Conservation (phyloP, 2,113 vertebrate genomes). For the Myotis lucifugus region DNA sequence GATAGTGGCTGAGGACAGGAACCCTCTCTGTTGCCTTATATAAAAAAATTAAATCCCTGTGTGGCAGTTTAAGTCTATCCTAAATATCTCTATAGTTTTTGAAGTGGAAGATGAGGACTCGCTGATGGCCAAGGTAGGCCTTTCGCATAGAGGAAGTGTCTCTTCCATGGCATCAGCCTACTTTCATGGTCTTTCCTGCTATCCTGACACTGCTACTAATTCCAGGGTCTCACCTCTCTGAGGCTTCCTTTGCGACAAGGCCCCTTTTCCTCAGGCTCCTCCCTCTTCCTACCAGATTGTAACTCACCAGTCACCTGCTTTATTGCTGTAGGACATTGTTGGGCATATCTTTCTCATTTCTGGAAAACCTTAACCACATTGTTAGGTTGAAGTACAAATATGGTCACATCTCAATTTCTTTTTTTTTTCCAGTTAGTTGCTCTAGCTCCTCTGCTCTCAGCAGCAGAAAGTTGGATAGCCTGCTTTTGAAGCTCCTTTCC, state of each 20-base stretch:
- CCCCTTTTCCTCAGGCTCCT: neutral
- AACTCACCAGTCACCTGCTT: neutral
- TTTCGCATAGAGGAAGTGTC: neutral
- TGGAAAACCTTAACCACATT: neutral
- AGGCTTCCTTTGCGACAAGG: neutral
- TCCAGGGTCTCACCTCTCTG: neutral
- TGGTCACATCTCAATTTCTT: neutral
- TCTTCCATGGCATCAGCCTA: neutral
- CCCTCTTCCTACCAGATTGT: neutral
- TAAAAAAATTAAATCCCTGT: neutral
- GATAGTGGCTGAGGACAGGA: neutral
- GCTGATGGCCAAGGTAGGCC: neutral
- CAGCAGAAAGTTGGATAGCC: neutral
- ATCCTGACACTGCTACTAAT: fast-evolving
- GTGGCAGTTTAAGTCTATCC: neutral
- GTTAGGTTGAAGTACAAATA: neutral
- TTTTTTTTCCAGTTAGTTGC: neutral
- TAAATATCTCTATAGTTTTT: neutral
- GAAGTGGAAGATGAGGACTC: neutral
- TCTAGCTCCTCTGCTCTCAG: neutral
- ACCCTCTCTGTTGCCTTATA: neutral
- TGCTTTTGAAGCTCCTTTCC: neutral
- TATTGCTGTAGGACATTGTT: neutral
- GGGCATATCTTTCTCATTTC: neutral
- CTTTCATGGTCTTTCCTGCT: neutral